phyloP scores from a whole-genome alignment of 2,888 invertebrate species.

The Lucinisca nassula region DNA sequence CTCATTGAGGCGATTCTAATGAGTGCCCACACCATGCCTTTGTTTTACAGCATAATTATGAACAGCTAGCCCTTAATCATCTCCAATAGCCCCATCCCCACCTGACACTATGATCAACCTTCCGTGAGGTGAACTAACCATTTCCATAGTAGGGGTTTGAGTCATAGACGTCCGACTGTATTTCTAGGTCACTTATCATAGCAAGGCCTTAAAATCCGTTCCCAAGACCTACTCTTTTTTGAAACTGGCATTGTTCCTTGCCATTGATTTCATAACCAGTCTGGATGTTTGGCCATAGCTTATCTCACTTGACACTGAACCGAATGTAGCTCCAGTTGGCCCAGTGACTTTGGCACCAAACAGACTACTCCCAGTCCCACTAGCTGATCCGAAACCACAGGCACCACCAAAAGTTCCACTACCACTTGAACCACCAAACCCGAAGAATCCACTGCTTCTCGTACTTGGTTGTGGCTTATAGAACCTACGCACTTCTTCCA shows the following conservation, averaged over 20 bases:
- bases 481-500: neutral
- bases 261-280: slow-evolving; percentile 56
- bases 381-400: neutral
- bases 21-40: too few species aligned
- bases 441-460: neutral
- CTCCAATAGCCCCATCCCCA: too few species aligned
- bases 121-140: too few species aligned
- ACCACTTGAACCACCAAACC: too few species aligned
- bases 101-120: too few species aligned
- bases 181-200: too few species aligned
- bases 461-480: neutral
- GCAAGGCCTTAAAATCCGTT: too few species aligned
- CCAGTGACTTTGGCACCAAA: neutral
- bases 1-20: too few species aligned
- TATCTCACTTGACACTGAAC: slow-evolving; percentile 34
- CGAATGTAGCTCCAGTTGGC: slow-evolving; percentile 17
- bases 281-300: slow-evolving; percentile 49
- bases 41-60: too few species aligned
- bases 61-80: too few species aligned
- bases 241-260: neutral
- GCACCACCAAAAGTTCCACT: neutral
- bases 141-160: too few species aligned
- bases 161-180: too few species aligned
- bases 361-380: neutral
- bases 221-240: neutral